A percentile compares a stretch with the other conserved stretches of the same genome.
Conservation (phyloP, 2,797 vertebrate genomes). For the Poeciliopsis infans region DNA sequence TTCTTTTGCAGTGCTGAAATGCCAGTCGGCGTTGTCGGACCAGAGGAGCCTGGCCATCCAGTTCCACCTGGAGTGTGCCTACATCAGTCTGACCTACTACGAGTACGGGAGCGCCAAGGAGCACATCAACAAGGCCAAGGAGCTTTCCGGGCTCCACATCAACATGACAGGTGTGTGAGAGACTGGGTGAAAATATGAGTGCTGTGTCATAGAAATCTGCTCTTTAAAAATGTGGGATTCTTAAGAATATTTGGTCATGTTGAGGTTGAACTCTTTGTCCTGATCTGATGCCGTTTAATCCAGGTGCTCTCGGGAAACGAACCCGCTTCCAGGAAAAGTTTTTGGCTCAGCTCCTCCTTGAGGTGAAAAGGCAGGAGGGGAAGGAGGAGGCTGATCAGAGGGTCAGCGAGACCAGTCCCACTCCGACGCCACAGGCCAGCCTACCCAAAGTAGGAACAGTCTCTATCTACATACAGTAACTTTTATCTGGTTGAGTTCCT, state of each 20-base stretch:
- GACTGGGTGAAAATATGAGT: not conserved
- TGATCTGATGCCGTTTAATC: slow-evolving; percentile 24
- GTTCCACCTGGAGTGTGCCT: slow-evolving; percentile 92
- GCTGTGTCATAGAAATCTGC: not conserved
- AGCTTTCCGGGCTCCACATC: slow-evolving; percentile 84
- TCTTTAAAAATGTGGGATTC: not conserved
- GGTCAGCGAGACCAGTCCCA: slow-evolving; percentile 63
- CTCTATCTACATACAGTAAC: not conserved
- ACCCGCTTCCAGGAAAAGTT: slow-evolving; percentile 95
- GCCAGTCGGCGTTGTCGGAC: slow-evolving; percentile 72
- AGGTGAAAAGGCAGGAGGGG: slow-evolving; percentile 83
- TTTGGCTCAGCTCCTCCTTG: slow-evolving; percentile 91
- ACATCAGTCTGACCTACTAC: slow-evolving; percentile 88
- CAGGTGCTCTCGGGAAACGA: slow-evolving; percentile 94
- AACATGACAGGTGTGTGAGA: slow-evolving; percentile 84
- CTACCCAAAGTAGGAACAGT: slow-evolving; percentile 86
- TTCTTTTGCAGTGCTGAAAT: slow-evolving; percentile 74
- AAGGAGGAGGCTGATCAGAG: slow-evolving; percentile 43
- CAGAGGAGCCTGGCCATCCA: slow-evolving; percentile 84
- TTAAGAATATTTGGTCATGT: not conserved
- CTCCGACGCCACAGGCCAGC: slow-evolving; percentile 82
- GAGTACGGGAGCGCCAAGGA: slow-evolving; percentile 90
- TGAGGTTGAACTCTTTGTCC: slow-evolving; percentile 6
- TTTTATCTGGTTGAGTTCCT: not conserved
- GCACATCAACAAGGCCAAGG: slow-evolving; percentile 82